These are phyloP conservation scores for Drosophila watanabei DNA, from an alignment of 1,140 invertebrate genomes.

Conservation along the genomic window DNA sequence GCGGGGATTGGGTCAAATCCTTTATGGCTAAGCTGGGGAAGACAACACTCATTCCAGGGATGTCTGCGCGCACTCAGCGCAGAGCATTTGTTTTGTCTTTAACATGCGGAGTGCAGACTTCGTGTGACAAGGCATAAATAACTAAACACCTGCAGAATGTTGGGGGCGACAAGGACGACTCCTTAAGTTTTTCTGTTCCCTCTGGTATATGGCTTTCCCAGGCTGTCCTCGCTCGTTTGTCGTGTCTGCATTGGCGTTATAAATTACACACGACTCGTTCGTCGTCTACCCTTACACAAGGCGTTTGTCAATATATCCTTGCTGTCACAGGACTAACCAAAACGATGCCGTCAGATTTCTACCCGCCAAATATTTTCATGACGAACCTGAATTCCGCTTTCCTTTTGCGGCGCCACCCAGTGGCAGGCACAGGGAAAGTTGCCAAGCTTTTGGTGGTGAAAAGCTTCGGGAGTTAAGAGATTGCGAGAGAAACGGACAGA, in stretches of 20 bases:
- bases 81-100: conserved; percentile 70
- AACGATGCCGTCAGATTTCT: conserved; percentile 51
- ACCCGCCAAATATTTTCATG: conserved; percentile 56
- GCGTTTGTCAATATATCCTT: conserved; percentile 71
- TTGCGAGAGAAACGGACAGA: not conserved
- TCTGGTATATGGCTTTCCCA: conserved; percentile 21
- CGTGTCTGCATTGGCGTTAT: conserved; percentile 74
- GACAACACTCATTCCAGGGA: conserved; percentile 19
- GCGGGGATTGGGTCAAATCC: conserved; percentile 63
- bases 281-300: conserved; percentile 54
- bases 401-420: conserved; percentile 45
- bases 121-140: conserved; percentile 81
- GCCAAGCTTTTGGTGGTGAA: conserved; percentile 65
- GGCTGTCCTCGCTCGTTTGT: conserved; percentile 52
- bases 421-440: not conserved
- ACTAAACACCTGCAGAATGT: conserved; percentile 81
- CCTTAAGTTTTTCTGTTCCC: conserved; percentile 17
- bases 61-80: conserved; percentile 42
- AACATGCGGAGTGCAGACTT: conserved; percentile 56
- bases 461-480: conserved; percentile 52
- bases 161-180: conserved; percentile 38
- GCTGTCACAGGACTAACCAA: conserved; percentile 23
- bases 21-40: conserved; percentile 29
- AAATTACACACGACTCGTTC: conserved; percentile 69
- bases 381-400: not conserved